phyloP scores from a whole-genome alignment of 2,797 vertebrate genomes.

The Microhierax caerulescens region DNA sequence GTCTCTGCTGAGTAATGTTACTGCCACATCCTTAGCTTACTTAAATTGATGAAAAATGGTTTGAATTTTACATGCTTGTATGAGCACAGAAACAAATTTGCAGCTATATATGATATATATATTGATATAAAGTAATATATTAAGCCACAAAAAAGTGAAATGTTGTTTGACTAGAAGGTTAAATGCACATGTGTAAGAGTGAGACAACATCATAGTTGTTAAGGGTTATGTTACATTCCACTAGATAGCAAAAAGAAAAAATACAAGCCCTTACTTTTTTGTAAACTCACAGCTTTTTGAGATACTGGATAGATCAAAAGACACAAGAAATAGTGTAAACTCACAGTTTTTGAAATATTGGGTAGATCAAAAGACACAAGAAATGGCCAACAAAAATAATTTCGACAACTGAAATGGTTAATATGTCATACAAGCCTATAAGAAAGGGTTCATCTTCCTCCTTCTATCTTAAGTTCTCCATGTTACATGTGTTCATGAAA shows the following conservation, averaged over 20 bases:
- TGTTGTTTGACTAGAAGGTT: background rate
- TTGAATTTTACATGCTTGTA: background rate
- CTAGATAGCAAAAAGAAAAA: background rate
- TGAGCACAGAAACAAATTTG: background rate
- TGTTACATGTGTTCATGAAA: background rate
- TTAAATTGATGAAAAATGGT: background rate
- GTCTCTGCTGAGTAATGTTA: background rate
- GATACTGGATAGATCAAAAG: background rate
- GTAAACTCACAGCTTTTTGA: background rate
- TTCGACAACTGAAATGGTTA: background rate
- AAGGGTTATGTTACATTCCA: background rate
- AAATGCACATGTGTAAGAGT: background rate
- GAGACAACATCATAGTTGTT: background rate
- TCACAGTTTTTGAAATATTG: background rate
- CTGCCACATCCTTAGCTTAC: background rate
- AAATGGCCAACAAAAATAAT: background rate
- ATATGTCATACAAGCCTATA: background rate
- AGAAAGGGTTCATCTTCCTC: background rate
- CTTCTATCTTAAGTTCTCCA: background rate
- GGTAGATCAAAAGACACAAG: background rate
- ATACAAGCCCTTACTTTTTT: background rate
- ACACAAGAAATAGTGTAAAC: background rate
- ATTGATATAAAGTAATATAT: too few species aligned
- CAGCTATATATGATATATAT: fast-evolving
- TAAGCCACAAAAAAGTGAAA: background rate